phyloP scores from a whole-genome alignment of 2,797 vertebrate species.

The Vespertilio murinus region DNA sequence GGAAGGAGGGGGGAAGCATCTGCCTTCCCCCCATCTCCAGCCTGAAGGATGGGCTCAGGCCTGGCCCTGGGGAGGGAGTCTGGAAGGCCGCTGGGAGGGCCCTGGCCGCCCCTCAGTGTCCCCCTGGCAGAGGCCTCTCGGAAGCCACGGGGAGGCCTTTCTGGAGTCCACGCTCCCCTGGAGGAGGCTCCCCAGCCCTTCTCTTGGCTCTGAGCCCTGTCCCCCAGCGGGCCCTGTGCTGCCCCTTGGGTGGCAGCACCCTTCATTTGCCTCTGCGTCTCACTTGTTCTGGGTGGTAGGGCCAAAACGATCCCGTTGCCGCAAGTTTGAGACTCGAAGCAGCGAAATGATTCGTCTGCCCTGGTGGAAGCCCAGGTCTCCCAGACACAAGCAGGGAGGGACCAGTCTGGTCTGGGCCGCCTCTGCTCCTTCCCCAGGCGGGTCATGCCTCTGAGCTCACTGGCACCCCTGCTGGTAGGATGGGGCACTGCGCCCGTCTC shows the following conservation, averaged over 20 bases:
- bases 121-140: neutral
- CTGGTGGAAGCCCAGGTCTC: neutral
- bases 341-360: neutral
- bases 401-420: neutral
- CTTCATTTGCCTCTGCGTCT: neutral
- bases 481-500: neutral
- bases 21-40: neutral
- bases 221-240: neutral
- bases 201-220: neutral
- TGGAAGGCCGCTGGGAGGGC: neutral
- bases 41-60: neutral
- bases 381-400: neutral
- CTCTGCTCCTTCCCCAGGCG: neutral
- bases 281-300: neutral
- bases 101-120: neutral
- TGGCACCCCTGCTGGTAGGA: neutral
- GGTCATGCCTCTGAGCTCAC: neutral
- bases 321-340: neutral
- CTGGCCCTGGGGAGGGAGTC: neutral
- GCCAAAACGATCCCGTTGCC: neutral
- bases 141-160: neutral
- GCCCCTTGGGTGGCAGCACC: neutral
- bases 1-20: conserved; percentile 51
- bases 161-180: neutral
- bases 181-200: neutral